phyloP scores from a whole-genome alignment of 2,113 vertebrate species.

The Grammomys surdaster region DNA sequence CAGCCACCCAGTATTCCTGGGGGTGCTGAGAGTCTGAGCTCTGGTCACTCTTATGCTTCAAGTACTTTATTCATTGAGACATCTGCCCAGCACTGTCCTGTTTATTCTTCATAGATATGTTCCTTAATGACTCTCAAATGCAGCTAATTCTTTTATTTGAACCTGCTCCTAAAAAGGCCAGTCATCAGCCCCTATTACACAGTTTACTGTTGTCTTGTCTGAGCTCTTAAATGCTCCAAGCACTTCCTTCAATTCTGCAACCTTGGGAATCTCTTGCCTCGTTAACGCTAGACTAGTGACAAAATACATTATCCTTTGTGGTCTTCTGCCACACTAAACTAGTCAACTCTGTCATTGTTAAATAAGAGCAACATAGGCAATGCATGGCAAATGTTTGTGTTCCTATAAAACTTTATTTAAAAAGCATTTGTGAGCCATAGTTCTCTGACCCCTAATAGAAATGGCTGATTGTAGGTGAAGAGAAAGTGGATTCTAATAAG shows the following conservation, averaged over 20 bases:
- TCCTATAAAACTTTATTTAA: constrained; percentile 26
- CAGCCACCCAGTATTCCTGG: neutral
- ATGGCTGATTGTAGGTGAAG: neutral
- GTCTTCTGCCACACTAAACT: constrained; percentile 5
- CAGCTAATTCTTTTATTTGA: neutral
- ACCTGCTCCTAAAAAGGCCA: neutral
- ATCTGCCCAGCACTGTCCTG: neutral
- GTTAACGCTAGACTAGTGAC: neutral
- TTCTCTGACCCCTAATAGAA: neutral
- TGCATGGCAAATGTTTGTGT: neutral
- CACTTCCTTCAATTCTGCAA: neutral
- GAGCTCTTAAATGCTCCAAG: neutral
- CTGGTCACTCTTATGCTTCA: neutral
- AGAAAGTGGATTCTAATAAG: neutral
- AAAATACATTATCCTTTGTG: neutral
- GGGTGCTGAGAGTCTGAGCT: neutral
- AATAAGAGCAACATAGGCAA: neutral
- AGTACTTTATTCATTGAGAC: neutral
- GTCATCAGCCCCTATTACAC: neutral
- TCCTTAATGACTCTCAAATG: neutral
- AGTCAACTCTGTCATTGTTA: neutral
- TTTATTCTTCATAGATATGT: neutral
- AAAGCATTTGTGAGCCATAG: neutral
- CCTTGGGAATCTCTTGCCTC: neutral
- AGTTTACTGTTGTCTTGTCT: neutral